phyloP scores from a whole-genome alignment of 2,888 invertebrate species.

The Apamea sordens region DNA sequence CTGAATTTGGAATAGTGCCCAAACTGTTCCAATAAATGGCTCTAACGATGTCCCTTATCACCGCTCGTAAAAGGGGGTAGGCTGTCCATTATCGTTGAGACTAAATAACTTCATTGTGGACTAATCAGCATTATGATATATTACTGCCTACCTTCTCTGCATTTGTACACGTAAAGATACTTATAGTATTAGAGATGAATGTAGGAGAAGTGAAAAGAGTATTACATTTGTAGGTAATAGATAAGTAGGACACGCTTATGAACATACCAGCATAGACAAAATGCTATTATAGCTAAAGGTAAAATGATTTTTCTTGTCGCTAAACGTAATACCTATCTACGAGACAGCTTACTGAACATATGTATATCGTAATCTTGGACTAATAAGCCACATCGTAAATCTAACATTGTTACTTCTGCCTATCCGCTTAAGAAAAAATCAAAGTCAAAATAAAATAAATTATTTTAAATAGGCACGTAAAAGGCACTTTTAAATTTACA shows the following conservation, averaged over 20 bases:
- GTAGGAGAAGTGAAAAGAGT: not conserved
- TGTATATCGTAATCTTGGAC: not conserved
- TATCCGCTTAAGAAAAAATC: not conserved
- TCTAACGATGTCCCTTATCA: conserved; percentile 49
- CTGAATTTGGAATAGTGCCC: conserved; percentile 38
- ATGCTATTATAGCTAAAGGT: not conserved
- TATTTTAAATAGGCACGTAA: not conserved
- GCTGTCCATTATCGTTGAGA: conserved; percentile 23
- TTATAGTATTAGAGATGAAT: not conserved
- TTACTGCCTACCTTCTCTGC: not conserved
- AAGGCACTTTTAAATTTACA: not conserved
- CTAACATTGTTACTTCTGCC: not conserved
- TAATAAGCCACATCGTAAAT: not conserved
- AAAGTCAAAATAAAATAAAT: not conserved
- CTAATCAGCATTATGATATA: conserved; percentile 5
- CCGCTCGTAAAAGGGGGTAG: conserved; percentile 41
- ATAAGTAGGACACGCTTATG: not conserved
- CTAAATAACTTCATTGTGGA: conserved; percentile 38
- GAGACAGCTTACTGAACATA: not conserved
- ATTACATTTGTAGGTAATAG: too few species aligned
- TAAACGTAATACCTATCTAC: not conserved
- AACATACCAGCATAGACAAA: not conserved
- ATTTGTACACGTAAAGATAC: not conserved
- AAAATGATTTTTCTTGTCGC: not conserved
- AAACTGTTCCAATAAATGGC: conserved; percentile 52